These are phyloP conservation scores for Todiramphus saurophagus DNA, from an alignment of 2,113 vertebrate genomes.

Conservation along the genomic window DNA sequence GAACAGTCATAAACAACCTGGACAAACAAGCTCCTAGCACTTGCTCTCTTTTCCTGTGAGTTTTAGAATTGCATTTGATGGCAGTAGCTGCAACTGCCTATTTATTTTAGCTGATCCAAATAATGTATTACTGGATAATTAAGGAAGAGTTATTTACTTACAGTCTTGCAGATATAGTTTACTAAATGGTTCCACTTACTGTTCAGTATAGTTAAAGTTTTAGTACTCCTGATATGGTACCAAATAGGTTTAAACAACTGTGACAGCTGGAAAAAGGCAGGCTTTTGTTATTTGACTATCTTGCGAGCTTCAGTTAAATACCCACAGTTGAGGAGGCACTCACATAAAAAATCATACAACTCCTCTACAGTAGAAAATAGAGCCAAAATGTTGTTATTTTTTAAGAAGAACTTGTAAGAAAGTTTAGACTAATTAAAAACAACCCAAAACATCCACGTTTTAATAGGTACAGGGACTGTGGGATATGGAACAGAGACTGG, in stretches of 20 bases:
- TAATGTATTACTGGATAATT: constrained; percentile 9
- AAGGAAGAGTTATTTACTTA: neutral
- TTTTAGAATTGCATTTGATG: constrained; percentile 2
- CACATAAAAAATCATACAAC: neutral
- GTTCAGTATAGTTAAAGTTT: constrained; percentile 21
- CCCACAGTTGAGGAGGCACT: neutral
- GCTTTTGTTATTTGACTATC: neutral
- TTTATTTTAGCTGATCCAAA: constrained; percentile 7
- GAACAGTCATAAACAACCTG: neutral
- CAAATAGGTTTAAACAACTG: constrained; percentile 25
- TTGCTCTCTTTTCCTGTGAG: neutral
- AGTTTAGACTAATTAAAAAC: neutral
- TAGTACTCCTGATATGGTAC: constrained; percentile 5
- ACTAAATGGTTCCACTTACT: neutral
- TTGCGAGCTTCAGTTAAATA: constrained; percentile 28
- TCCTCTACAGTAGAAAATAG: neutral
- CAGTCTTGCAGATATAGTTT: neutral
- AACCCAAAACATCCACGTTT: neutral
- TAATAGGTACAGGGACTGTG: neutral
- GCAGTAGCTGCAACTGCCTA: neutral
- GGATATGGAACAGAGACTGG: neutral
- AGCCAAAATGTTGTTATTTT: neutral
- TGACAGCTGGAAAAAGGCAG: constrained; percentile 23
- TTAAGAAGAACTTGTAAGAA: neutral
- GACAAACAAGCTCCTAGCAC: neutral